Evolutionary conservation across 2,113 vertebrate species (phyloP).

Genomic region (Datnioides undecimradiatus): DNA sequence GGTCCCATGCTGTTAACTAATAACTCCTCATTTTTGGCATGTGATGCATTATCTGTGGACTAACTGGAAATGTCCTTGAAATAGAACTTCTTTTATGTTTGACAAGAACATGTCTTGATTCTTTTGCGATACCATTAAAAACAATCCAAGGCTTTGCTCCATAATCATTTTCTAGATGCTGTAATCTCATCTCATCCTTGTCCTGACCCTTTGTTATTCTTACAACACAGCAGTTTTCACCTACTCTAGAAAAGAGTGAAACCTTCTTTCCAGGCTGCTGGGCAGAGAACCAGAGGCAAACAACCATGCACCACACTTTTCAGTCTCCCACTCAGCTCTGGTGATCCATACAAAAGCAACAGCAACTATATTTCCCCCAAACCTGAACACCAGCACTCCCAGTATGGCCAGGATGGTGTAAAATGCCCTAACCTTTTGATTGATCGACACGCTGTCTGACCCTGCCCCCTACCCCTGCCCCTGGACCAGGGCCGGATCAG

Average conservation of each 20-base stretch:
- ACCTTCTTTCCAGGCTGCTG: no score
- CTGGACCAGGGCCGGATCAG: not conserved
- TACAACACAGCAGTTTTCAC: no score
- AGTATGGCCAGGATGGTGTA: not conserved
- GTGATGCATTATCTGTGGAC: no score
- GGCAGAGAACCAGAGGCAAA: not conserved
- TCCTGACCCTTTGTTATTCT: no score
- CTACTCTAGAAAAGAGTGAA: constrained; percentile 8
- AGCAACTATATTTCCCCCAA: accelerated
- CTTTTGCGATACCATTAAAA: no score
- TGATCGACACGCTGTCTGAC: not conserved
- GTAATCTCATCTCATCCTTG: not conserved
- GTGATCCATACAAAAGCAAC: accelerated
- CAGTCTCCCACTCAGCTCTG: accelerated
- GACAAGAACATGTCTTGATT: no score
- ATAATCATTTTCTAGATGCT: no score
- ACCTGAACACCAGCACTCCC: not conserved
- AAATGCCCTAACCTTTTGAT: not conserved
- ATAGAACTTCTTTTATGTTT: no score
- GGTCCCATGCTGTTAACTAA: no score
- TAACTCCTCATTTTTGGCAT: no score
- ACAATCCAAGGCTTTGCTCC: no score
- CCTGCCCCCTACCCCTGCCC: not conserved
- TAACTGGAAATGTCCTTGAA: no score
- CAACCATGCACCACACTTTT: accelerated